Base-by-base conservation (phyloP, 1,140 invertebrate species). In the Psix sp. region DNA sequence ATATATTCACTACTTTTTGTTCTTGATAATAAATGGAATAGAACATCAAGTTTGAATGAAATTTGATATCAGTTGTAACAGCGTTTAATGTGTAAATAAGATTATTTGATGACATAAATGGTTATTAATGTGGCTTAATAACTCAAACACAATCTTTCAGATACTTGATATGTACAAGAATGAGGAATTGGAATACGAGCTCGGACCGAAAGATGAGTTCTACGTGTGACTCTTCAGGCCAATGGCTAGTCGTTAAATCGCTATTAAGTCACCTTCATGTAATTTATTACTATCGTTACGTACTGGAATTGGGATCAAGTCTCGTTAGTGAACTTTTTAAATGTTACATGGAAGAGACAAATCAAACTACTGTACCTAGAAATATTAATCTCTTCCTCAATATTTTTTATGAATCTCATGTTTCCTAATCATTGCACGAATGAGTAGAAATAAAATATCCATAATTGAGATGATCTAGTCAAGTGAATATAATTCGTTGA, bases 101-200 rank as follows among this genome's bases (percentile, higher is more conserved):
- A n/a, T n/a, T n/a, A n/a, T n/a, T n/a, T n/a, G n/a, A 5, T n/a
- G 17, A 63, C 7, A 11, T 7, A 31, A 24, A 26, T 45, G 35
- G 39, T 45, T 52, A 52, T 57, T 67, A 51, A 38, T 40, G 48
- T 52, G 40, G 56, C 49, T 56, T 62, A 49, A 62, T 68, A 60
- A 68, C 38, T 9, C 9, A 17, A 68, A 75, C 79, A 71, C 60
- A 82, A 80, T 67, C 48, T 91, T 91, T 39, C 89, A 97, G 95
- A 91, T 96, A 76, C 91, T 98, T 85, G 96, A 98, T 85, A 93
- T 97, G 90, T 96, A 96, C 89, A 96, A 96, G 88, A 95, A 96
- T 88, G 95, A 96, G 87, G 96, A 98, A 85, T 91, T 95, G 70
- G 95, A 97, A 80, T 96, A 95, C 83, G 94, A 96, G 80, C 90